Conservation (phyloP, 2,113 vertebrate species). For the Tympanuchus pallidicinctus region DNA sequence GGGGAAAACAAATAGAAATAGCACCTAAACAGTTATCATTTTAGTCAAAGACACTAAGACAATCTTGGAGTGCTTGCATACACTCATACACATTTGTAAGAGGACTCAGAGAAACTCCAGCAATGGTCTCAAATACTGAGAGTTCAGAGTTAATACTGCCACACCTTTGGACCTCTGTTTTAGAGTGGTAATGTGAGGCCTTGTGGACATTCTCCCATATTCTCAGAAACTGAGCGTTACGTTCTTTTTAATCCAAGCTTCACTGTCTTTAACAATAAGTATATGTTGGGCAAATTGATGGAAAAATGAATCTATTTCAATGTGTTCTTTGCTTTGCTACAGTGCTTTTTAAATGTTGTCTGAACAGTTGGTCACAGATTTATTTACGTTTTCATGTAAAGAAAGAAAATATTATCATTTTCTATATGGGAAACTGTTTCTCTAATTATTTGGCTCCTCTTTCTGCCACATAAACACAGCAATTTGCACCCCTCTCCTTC, state of each 20-base stretch:
- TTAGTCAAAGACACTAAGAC: conserved; percentile 1
- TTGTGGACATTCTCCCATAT: background rate
- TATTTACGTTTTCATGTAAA: conserved; percentile 57
- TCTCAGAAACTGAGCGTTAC: background rate
- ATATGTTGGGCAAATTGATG: conserved; percentile 4
- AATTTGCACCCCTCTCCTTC: conserved; percentile 72
- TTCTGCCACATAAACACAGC: conserved; percentile 65
- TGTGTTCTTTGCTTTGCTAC: conserved; percentile 1
- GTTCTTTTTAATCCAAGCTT: background rate
- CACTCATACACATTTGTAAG: background rate
- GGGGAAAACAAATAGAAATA: conserved; percentile 13
- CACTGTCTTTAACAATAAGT: background rate
- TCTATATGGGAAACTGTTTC: conserved; percentile 62
- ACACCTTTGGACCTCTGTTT: background rate
- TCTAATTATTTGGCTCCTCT: conserved; percentile 71
- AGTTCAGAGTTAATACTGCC: background rate
- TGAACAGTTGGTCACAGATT: conserved; percentile 66
- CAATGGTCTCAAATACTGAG: accelerated
- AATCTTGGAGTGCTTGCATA: background rate
- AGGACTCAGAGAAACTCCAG: background rate
- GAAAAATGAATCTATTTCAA: conserved; percentile 49
- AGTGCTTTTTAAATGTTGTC: conserved; percentile 49
- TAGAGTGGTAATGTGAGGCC: background rate
- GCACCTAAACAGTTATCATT: background rate
- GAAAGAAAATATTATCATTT: conserved; percentile 60